Evolutionary conservation across 2,888 invertebrate species (phyloP).

Genomic region (Augiades crinisus): DNA sequence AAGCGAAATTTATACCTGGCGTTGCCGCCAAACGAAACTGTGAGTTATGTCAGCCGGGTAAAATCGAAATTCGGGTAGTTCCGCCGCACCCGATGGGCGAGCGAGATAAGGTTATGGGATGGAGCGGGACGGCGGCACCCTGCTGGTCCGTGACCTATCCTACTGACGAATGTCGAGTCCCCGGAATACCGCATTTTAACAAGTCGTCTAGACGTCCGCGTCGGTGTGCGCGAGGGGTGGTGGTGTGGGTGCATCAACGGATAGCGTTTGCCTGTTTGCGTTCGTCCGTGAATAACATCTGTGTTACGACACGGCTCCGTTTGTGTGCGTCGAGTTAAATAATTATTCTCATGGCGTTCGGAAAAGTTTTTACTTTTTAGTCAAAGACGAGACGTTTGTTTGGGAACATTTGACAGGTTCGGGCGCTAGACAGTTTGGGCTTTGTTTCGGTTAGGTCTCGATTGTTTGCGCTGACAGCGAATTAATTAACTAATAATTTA

Average conservation of each 20-base stretch:
- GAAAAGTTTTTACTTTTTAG: conserved; percentile 35
- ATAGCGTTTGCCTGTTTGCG: conserved; percentile 29
- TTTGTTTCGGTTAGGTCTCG: background rate
- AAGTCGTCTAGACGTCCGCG: conserved; percentile 70
- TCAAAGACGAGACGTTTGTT: conserved; percentile 29
- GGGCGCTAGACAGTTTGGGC: background rate
- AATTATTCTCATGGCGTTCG: conserved; percentile 34
- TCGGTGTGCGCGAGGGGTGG: conserved; percentile 44
- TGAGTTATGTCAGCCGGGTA: conserved; percentile 34
- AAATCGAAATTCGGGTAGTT: conserved; percentile 40
- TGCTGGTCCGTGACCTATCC: conserved; percentile 79
- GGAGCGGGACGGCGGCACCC: conserved; percentile 54
- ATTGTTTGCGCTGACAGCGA: background rate
- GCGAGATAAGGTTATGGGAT: conserved; percentile 38
- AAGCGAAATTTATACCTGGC: conserved; percentile 78
- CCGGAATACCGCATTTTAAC: conserved; percentile 77
- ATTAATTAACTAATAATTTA: conserved; percentile 9
- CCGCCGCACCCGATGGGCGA: conserved; percentile 29
- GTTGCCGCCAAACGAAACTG: conserved; percentile 28
- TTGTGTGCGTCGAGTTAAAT: conserved; percentile 31
- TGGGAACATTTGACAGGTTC: conserved; percentile 10
- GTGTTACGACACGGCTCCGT: background rate
- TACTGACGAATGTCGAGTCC: conserved; percentile 79
- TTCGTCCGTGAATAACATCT: conserved; percentile 34
- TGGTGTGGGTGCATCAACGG: conserved; percentile 38